Conservation (phyloP, 2,888 invertebrate species). For the Phorcus lineatus region DNA sequence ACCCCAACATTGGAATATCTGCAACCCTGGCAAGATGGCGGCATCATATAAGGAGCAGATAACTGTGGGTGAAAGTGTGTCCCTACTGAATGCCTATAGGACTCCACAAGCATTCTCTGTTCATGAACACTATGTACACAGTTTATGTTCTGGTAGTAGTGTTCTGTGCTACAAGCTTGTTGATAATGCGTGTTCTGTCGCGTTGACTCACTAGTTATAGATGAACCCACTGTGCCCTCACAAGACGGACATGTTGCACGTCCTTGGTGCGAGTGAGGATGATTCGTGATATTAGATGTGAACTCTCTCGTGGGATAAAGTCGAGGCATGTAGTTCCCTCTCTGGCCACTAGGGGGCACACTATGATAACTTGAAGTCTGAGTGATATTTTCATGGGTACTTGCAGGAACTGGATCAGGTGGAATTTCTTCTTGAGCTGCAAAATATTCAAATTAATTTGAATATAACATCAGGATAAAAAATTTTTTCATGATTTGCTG, state of each 20-base stretch:
- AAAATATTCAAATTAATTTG: background rate
- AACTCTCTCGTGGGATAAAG: conserved; percentile 23
- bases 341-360: conserved; percentile 17
- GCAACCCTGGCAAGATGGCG: conserved; percentile 6
- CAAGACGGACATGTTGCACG: conserved; percentile 54
- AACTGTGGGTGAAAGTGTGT: background rate
- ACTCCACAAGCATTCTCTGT: background rate
- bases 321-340: conserved; percentile 18
- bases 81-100: background rate
- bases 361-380: conserved; percentile 22
- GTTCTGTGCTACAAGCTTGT: background rate
- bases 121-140: conserved; percentile 13
- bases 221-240: conserved; percentile 52
- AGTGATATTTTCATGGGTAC: background rate
- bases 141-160: conserved; percentile 24
- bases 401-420: background rate
- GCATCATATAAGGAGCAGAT: background rate
- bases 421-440: conserved; percentile 33
- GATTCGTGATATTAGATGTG: background rate
- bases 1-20: background rate
- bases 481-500: too few species aligned
- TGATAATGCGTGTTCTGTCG: background rate
- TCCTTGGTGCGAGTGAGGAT: conserved; percentile 15
- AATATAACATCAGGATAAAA: background rate
- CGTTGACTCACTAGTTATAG: conserved; percentile 28